These are phyloP conservation scores for Macrostomum lignano DNA, from an alignment of 1,140 invertebrate species.

Conservation along the genomic window DNA sequence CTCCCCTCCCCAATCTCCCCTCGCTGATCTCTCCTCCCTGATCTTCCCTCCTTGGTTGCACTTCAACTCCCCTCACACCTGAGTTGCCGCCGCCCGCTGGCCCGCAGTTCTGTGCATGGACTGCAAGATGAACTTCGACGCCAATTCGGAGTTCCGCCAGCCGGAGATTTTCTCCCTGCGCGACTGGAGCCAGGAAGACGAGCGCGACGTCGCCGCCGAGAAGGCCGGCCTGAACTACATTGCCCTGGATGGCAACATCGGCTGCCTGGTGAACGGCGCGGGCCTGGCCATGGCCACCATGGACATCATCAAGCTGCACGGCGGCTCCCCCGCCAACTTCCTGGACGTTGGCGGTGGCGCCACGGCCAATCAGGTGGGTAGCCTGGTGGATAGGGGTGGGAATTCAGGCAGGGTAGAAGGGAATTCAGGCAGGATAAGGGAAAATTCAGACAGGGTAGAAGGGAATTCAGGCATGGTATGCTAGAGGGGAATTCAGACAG, in stretches of 20 bases:
- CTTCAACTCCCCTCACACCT: too few relatives aligned
- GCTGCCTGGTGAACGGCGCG: slow-evolving; percentile 58
- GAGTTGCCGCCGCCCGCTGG: too few relatives aligned
- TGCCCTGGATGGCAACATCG: slow-evolving; percentile 53
- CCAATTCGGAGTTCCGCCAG: slow-evolving; percentile 76
- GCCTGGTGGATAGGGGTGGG: too few relatives aligned
- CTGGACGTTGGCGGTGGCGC: slow-evolving; percentile 78
- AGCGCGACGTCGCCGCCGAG: slow-evolving; percentile 66
- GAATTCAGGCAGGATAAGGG: too few relatives aligned
- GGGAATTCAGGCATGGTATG: too few relatives aligned
- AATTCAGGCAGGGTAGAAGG: too few relatives aligned
- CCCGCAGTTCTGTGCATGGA: slow-evolving; percentile 73
- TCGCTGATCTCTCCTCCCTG: too few relatives aligned
- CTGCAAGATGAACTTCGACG: slow-evolving; percentile 75
- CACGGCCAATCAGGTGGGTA: slow-evolving; percentile 42
- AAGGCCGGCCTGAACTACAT: slow-evolving; percentile 82
- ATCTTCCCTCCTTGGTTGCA: too few relatives aligned
- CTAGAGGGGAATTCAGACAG: too few relatives aligned
- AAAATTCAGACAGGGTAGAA: too few relatives aligned
- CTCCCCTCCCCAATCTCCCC: too few relatives aligned
- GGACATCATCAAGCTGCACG: slow-evolving; percentile 77
- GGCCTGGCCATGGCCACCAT: slow-evolving; percentile 96
- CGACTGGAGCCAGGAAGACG: slow-evolving; percentile 68
- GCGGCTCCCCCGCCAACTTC: slow-evolving; percentile 76
- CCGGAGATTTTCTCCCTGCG: slow-evolving; percentile 55